Base-by-base conservation (phyloP, 2,888 invertebrate genomes). In the Tetragonula carbonaria region DNA sequence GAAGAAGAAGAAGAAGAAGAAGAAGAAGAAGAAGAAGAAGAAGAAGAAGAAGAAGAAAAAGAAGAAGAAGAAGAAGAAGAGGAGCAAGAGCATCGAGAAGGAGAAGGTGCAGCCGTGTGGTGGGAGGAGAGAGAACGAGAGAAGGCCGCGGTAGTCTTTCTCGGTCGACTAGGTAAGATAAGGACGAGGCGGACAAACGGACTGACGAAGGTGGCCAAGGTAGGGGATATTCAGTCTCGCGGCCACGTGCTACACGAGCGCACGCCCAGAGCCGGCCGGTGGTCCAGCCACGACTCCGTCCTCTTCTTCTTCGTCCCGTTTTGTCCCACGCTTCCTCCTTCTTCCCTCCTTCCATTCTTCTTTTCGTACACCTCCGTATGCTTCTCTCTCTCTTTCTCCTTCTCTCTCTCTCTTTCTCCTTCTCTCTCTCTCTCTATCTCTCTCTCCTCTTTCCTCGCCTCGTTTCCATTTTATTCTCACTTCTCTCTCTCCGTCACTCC, bases 231-330 rank as follows among this genome's bases (percentile, higher is more conserved):
- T 93, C 94, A 94, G 94, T 94, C 94, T 94, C 92, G 92, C 92
- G 92, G 93, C 94, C 94, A 93, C 94, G 94, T 94, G 94, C 94
- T 94, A 93, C 93, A 93, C 92, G 94, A 93, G 92, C 93, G 93
- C 94, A 93, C 93, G 93, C 93, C 93, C 92, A 91, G 93, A 90
- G 88, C 93, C 93, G 92, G 93, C 92, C 92, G 92, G 92, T 92
- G 88, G 90, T 89, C 87, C 88, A 89, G 88, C 89, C 90, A 90
- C 88, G 86, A 87, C 81, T 86, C 89, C 88, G 87, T 89, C 89
- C 85, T 89, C 91, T 86, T 90, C 90, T 81, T 89, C 88, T 85
- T 84, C 80, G 82, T 80, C 84, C 84, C 84, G 85, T 86, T 86
- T 85, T 84, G 78, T 84, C 83, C 79, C 87, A 86, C 80, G 82